phyloP scores from a whole-genome alignment of 2,888 invertebrate species.

The Notocelia uddmanniana region DNA sequence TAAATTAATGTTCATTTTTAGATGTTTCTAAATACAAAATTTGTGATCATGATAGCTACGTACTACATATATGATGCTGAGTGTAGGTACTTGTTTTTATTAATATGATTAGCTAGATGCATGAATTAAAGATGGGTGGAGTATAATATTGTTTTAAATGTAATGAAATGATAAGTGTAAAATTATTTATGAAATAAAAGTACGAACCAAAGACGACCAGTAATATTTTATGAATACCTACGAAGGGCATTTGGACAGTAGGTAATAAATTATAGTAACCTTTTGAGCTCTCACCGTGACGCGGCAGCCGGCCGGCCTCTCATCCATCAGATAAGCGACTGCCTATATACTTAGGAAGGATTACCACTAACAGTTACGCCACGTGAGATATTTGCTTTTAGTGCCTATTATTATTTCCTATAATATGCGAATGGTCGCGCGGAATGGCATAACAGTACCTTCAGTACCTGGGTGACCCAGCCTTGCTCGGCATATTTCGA shows the following conservation, averaged over 20 bases:
- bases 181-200: background rate
- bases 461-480: too few species aligned
- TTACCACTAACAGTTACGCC: conserved; percentile 31
- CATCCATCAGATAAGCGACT: conserved; percentile 39
- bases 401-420: conserved; percentile 4
- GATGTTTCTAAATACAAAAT: too few species aligned
- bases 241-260: background rate
- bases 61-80: too few species aligned
- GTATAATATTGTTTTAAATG: background rate
- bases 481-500: too few species aligned
- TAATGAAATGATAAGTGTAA: background rate
- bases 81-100: too few species aligned
- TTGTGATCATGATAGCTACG: too few species aligned
- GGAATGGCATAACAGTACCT: conserved; percentile 1
- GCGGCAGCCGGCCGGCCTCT: conserved; percentile 30
- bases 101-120: background rate
- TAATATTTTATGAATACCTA: background rate
- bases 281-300: conserved; percentile 34
- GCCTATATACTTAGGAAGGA: conserved; percentile 31
- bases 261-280: conserved; percentile 33
- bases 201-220: too few species aligned
- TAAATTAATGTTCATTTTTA: too few species aligned
- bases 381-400: conserved; percentile 27
- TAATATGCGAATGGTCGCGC: too few species aligned
- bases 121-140: background rate